Evolutionary conservation across 2,888 invertebrate genomes (phyloP), one percentile per base, ranked within the genome.

Genomic region (Acanthosepion esculentum): DNA sequence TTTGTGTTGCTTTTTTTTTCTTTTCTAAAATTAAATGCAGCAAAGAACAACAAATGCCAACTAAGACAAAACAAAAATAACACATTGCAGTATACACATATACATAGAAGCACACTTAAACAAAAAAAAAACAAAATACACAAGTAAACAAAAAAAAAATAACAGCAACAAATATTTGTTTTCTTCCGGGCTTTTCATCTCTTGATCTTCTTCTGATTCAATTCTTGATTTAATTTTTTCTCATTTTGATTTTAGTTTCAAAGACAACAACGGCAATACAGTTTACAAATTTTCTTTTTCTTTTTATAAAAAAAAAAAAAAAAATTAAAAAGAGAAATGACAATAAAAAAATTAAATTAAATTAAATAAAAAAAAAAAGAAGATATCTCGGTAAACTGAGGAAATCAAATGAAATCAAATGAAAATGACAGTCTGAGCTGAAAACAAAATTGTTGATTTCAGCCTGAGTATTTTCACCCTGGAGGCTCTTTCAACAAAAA

Each of bases 401-500:
- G n/a, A 78, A n/a, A 78, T 78, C n/a, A 8, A 78, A 78, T 78
- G n/a, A n/a, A 78, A n/a, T 78, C n/a, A 8, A 78, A n/a, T 78
- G n/a, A 78, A 78, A 78, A 29, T 78, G 29, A n/a, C 78, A 10
- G 29, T n/a, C 78, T n/a, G 10, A 29, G 29, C 29, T 78, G 78
- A n/a, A 78, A 78, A n/a, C 78, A 78, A 78, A 78, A 78, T 78
- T 26, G 64, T 64, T 78, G 29, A 78, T 78, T 29, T 78, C 78
- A n/a, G n/a, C 78, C n/a, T 29, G 78, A 78, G n/a, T n/a, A n/a
- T 78, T 78, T 78, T 78, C n/a, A n/a, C 78, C 78, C n/a, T n/a
- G 12, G n/a, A 78, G 78, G n/a, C 29, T 29, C 29, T 78, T 78
- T 78, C 78, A 78, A 29, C n/a, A n/a, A 78, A 1, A 78, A 29